Evolutionary conservation across 2,113 vertebrate genomes (phyloP).

Genomic region (Ariopsis seemanni): DNA sequence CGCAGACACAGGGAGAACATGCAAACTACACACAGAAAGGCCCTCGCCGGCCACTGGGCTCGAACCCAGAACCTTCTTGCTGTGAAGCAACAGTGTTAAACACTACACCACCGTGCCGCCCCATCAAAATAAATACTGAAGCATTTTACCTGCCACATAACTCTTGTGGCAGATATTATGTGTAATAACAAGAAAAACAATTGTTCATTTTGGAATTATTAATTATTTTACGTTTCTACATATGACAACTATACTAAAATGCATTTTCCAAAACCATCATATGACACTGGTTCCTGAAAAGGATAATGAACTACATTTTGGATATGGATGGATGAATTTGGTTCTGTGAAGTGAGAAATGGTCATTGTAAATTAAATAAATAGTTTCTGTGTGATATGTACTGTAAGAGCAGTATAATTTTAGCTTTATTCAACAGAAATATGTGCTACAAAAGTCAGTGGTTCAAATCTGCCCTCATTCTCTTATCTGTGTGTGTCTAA

Average conservation of each 20-base stretch:
- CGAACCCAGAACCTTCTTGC: no score
- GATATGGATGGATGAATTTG: not conserved
- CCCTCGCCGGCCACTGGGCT: no score
- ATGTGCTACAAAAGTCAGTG: slow-evolving; percentile 20
- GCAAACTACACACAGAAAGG: no score
- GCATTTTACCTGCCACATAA: not conserved
- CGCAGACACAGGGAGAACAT: no score
- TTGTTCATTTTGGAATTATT: not conserved
- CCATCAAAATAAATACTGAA: not conserved
- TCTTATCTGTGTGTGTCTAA: slow-evolving; percentile 60
- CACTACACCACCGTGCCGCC: no score
- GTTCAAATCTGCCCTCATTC: slow-evolving; percentile 2
- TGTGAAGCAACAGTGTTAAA: no score
- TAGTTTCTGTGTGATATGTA: not conserved
- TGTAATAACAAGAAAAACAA: not conserved
- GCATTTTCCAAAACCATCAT: not conserved
- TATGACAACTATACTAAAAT: not conserved
- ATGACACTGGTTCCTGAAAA: not conserved
- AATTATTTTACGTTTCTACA: not conserved
- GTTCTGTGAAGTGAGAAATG: not conserved
- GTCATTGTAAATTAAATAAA: not conserved
- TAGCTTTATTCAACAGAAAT: slow-evolving; percentile 2
- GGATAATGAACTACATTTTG: not conserved
- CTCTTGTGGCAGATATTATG: not conserved
- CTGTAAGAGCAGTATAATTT: not conserved